phyloP scores from a whole-genome alignment of 2,797 vertebrate species.

The Anabas testudineus region DNA sequence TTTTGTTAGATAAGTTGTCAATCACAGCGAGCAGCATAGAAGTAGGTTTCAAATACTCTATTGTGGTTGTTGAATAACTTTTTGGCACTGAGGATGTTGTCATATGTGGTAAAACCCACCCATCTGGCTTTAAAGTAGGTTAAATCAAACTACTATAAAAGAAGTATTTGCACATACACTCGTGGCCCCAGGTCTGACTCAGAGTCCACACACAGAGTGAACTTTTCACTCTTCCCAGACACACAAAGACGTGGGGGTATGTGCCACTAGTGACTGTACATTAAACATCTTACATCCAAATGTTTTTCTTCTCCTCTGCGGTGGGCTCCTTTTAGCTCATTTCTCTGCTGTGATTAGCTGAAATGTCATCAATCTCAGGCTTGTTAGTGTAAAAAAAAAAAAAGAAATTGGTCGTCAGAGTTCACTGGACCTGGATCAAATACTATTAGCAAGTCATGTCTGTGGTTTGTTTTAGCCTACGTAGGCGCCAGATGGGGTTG shows the following conservation, averaged over 20 bases:
- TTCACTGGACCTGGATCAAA: constrained; percentile 47
- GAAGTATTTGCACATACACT: constrained; percentile 38
- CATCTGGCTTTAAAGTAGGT: constrained; percentile 62
- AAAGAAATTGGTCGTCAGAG: constrained; percentile 26
- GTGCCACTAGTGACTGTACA: constrained; percentile 22
- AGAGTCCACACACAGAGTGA: constrained; percentile 61
- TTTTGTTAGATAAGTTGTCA: constrained; percentile 58
- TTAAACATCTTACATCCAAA: constrained; percentile 43
- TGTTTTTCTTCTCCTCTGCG: constrained; percentile 27
- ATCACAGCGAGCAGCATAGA: constrained; percentile 24
- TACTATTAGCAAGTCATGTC: constrained; percentile 40
- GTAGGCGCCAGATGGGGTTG: constrained; percentile 40
- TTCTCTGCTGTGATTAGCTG: constrained; percentile 15
- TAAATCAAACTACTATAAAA: constrained; percentile 55
- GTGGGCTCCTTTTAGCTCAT: background rate
- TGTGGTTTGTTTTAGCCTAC: constrained; percentile 49
- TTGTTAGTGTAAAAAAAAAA: constrained; percentile 22
- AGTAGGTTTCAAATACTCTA: constrained; percentile 40
- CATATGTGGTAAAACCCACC: constrained; percentile 56
- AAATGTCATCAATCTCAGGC: constrained; percentile 48
- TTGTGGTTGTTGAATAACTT: constrained; percentile 57
- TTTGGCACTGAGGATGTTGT: constrained; percentile 45
- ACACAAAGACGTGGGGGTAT: constrained; percentile 41
- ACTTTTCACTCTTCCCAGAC: constrained; percentile 65
- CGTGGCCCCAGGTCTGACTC: constrained; percentile 62